Conservation (phyloP, 2,113 vertebrate genomes). For the Corythaixoides concolor region DNA sequence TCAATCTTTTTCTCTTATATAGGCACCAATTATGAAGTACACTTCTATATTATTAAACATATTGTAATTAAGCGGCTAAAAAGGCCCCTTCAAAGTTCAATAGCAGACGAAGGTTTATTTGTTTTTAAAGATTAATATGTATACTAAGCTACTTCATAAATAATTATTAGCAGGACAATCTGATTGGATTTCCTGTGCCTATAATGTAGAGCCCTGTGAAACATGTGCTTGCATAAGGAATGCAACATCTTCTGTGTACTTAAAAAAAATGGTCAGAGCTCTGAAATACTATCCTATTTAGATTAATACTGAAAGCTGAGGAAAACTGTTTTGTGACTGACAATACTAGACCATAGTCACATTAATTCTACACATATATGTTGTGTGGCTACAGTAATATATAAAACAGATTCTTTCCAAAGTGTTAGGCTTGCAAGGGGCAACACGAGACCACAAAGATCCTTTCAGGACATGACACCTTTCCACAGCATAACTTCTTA, state of each 20-base stretch:
- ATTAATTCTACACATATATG: background rate
- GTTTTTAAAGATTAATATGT: background rate
- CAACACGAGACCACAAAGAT: background rate
- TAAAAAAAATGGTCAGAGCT: conserved; percentile 23
- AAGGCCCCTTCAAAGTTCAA: conserved; percentile 59
- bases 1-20: conserved; percentile 53
- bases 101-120: conserved; percentile 58
- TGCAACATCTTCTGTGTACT: conserved; percentile 30
- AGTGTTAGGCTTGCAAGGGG: background rate
- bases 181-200: conserved; percentile 45
- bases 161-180: conserved; percentile 20
- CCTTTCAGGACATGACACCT: background rate
- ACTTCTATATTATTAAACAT: conserved; percentile 70
- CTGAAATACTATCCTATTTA: conserved; percentile 32
- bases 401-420: background rate
- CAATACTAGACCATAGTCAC: conserved; percentile 33
- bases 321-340: conserved; percentile 38
- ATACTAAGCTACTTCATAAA: conserved; percentile 48
- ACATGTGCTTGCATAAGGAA: conserved; percentile 65
- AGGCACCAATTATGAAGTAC: conserved; percentile 87
- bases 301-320: conserved; percentile 60
- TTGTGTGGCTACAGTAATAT: conserved; percentile 6
- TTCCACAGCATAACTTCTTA: conserved; percentile 7
- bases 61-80: conserved; percentile 71
- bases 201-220: conserved; percentile 80